Conservation (phyloP, 2,888 invertebrate genomes). For the Latrodectus hesperus region DNA sequence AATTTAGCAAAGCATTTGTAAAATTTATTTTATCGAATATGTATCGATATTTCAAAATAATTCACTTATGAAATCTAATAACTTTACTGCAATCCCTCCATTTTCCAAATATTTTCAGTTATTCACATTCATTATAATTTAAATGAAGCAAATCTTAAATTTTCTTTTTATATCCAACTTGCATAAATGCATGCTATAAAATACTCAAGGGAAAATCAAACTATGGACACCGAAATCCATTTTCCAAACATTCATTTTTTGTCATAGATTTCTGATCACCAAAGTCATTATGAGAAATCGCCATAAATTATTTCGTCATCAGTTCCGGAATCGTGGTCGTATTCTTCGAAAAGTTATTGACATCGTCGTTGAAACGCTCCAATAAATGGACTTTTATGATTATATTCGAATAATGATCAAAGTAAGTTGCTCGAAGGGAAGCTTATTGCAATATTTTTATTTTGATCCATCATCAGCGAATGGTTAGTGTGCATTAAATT, state of each 20-base stretch:
- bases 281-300: conserved; percentile 12
- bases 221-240: not conserved
- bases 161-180: too few relatives aligned
- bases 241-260: not conserved
- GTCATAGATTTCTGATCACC: conserved; percentile 26
- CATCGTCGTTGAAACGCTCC: not conserved
- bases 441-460: not conserved
- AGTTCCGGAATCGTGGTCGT: conserved; percentile 11
- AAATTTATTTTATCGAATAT: too few relatives aligned
- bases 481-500: not conserved
- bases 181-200: too few relatives aligned
- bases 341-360: conserved; percentile 18
- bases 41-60: too few relatives aligned
- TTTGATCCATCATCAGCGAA: conserved; percentile 4
- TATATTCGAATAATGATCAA: not conserved
- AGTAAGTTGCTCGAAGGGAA: too few relatives aligned
- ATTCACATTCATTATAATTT: too few relatives aligned
- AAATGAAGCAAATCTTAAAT: too few relatives aligned
- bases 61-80: too few relatives aligned
- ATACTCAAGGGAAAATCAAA: not conserved
- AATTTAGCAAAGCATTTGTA: too few relatives aligned
- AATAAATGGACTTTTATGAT: conserved; percentile 10
- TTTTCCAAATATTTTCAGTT: too few relatives aligned
- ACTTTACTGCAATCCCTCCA: too few relatives aligned
- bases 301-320: conserved; percentile 36